These are phyloP conservation scores for Rhogogaster chlorosoma DNA, from an alignment of 2,888 invertebrate genomes.

Conservation along the genomic window DNA sequence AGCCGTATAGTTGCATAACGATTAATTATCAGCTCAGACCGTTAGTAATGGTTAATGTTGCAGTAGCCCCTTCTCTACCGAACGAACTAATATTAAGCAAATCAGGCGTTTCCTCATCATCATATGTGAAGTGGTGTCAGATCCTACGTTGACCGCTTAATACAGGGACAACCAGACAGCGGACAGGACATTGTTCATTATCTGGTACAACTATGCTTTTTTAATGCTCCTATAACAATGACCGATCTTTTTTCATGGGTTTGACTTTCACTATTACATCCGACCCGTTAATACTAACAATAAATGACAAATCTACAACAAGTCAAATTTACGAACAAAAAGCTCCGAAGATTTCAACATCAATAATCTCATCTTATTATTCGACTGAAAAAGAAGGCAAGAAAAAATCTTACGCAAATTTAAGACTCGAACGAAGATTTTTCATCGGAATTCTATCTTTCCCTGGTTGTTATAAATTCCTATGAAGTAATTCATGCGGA, in stretches of 20 bases:
- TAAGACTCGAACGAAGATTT: neutral
- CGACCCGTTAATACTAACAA: neutral
- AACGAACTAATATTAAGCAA: constrained; percentile 54
- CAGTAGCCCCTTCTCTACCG: constrained; percentile 17
- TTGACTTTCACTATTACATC: constrained; percentile 19
- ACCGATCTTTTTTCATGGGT: constrained; percentile 29
- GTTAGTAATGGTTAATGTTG: neutral
- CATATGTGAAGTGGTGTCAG: constrained; percentile 71
- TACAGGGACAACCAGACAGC: constrained; percentile 64
- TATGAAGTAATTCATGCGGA: neutral
- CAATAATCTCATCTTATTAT: too few relatives aligned
- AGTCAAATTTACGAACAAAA: neutral
- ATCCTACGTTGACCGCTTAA: constrained; percentile 64
- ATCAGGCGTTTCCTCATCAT: constrained; percentile 76
- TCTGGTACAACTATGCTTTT: constrained; percentile 59
- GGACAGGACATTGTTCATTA: constrained; percentile 76
- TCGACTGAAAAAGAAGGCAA: too few relatives aligned
- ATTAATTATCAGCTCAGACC: constrained; percentile 1
- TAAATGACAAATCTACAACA: neutral
- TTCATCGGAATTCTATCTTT: neutral
- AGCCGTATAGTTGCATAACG: neutral
- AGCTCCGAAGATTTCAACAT: neutral
- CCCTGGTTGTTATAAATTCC: neutral
- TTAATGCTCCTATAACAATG: constrained; percentile 46
- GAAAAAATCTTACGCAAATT: neutral